Percentiles rank a stretch among this genome's conserved stretches.
Conservation (phyloP, 92 coral and sea anemone species). For the Montipora capitata region DNA sequence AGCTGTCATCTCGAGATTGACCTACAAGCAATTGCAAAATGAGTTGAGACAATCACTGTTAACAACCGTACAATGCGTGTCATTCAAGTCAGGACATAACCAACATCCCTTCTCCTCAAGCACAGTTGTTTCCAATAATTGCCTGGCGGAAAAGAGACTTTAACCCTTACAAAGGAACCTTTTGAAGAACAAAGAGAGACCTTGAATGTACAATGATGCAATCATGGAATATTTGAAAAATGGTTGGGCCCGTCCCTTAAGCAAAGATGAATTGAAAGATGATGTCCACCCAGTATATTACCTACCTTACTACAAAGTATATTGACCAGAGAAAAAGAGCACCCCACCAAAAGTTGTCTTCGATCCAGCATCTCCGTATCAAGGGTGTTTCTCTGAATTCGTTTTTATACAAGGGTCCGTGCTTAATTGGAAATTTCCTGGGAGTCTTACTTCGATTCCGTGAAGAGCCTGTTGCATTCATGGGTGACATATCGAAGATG, state of each 20-base stretch:
- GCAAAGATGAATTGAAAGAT: slow-evolving; percentile 24
- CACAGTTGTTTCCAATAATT: too few species aligned
- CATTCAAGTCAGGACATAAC: too few species aligned
- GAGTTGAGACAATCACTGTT: too few species aligned
- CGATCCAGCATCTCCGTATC: slow-evolving; percentile 61
- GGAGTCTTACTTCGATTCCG: slow-evolving; percentile 66
- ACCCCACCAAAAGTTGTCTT: slow-evolving; percentile 62
- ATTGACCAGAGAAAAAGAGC: slow-evolving; percentile 33
- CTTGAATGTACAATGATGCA: slow-evolving; percentile 40
- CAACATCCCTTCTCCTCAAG: too few species aligned
- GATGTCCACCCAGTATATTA: slow-evolving; percentile 61
- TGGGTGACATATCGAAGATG: slow-evolving; percentile 72
- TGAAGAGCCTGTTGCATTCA: slow-evolving; percentile 53
- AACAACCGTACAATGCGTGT: too few species aligned
- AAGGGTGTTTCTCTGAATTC: slow-evolving; percentile 55
- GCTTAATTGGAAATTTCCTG: slow-evolving; percentile 63
- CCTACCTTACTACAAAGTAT: slow-evolving; percentile 47
- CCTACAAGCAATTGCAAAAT: too few species aligned
- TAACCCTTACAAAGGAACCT: slow-evolving; percentile 37
- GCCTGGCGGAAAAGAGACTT: slow-evolving; percentile 48
- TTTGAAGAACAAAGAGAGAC: slow-evolving; percentile 32
- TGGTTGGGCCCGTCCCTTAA: slow-evolving; percentile 48
- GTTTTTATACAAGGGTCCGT: slow-evolving; percentile 23
- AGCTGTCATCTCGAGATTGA: too few species aligned
- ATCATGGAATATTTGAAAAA: slow-evolving; percentile 44